Percentiles rank a stretch among this genome's conserved stretches.
These are phyloP conservation scores for Microcaecilia unicolor DNA, from an alignment of 2,797 vertebrate species.

Conservation along the genomic window DNA sequence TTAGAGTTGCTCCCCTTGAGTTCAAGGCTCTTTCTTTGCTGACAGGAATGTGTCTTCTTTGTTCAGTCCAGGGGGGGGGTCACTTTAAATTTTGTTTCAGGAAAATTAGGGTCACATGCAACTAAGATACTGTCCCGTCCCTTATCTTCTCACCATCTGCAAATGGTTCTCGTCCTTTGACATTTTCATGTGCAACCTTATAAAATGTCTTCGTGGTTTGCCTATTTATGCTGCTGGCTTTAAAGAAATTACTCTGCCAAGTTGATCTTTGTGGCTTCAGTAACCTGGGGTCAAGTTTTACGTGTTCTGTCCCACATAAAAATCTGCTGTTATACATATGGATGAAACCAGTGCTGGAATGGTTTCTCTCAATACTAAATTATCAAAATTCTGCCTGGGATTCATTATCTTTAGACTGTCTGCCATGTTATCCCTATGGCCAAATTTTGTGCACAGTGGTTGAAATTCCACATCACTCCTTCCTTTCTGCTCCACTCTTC, in stretches of 20 bases:
- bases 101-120: conserved; percentile 13
- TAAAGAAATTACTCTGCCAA: conserved; percentile 19
- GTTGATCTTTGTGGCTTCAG: not conserved
- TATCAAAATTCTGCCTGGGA: too few relatives aligned
- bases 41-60: conserved; percentile 44
- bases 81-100: not conserved
- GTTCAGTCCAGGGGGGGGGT: conserved; percentile 26
- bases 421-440: too few relatives aligned
- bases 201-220: conserved; percentile 26
- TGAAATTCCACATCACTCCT: too few relatives aligned
- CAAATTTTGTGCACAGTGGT: too few relatives aligned
- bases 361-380: too few relatives aligned
- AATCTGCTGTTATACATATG: not conserved
- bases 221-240: conserved; percentile 20
- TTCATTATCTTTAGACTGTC: too few relatives aligned
- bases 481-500: too few relatives aligned
- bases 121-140: conserved; percentile 8
- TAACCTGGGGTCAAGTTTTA: conserved; percentile 1
- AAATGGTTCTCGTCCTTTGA: conserved; percentile 30
- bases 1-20: too few relatives aligned
- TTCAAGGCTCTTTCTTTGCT: conserved; percentile 21
- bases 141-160: conserved; percentile 26
- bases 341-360: too few relatives aligned
- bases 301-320: too few relatives aligned
- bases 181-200: conserved; percentile 26